phyloP scores from a whole-genome alignment of 1,140 invertebrate species.

The Drosophila pandora region DNA sequence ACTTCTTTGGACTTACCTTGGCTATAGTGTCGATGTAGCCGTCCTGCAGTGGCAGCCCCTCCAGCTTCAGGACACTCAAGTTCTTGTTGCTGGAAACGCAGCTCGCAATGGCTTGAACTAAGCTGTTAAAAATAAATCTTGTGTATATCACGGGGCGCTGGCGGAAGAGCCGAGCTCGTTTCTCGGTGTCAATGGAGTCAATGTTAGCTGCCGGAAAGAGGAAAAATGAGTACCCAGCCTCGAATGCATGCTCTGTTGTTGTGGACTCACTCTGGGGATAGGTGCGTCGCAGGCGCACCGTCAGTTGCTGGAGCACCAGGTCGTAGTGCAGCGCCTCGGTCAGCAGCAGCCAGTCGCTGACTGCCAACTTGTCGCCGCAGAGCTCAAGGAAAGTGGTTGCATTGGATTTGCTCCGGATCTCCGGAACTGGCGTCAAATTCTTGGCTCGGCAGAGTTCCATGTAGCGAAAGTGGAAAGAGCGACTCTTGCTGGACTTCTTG shows the following conservation, averaged over 20 bases:
- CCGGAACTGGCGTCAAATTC: constrained; percentile 67
- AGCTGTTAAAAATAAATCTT: constrained; percentile 84
- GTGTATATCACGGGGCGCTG: constrained; percentile 85
- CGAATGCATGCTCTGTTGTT: too few species aligned
- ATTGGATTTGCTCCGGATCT: constrained; percentile 82
- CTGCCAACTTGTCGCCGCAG: constrained; percentile 86
- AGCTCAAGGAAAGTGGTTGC: constrained; percentile 85
- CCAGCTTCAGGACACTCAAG: constrained; percentile 86
- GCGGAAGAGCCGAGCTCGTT: constrained; percentile 84
- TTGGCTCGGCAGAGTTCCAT: constrained; percentile 77
- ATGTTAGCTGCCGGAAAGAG: constrained; percentile 71
- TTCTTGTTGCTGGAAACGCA: constrained; percentile 85
- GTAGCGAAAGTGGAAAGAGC: constrained; percentile 80
- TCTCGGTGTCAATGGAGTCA: constrained; percentile 85
- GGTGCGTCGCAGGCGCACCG: constrained; percentile 83
- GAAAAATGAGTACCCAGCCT: neutral
- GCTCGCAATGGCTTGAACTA: constrained; percentile 85
- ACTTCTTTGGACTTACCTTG: constrained; percentile 50
- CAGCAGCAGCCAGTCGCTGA: constrained; percentile 87
- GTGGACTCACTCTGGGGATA: constrained; percentile 61
- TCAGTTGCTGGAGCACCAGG: constrained; percentile 85
- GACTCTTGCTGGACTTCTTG: constrained; percentile 71
- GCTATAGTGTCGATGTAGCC: constrained; percentile 85
- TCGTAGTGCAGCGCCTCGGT: constrained; percentile 86
- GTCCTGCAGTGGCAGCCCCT: constrained; percentile 86